Conservation (phyloP, 2,113 vertebrate genomes). For the Planiliza haematocheilus region DNA sequence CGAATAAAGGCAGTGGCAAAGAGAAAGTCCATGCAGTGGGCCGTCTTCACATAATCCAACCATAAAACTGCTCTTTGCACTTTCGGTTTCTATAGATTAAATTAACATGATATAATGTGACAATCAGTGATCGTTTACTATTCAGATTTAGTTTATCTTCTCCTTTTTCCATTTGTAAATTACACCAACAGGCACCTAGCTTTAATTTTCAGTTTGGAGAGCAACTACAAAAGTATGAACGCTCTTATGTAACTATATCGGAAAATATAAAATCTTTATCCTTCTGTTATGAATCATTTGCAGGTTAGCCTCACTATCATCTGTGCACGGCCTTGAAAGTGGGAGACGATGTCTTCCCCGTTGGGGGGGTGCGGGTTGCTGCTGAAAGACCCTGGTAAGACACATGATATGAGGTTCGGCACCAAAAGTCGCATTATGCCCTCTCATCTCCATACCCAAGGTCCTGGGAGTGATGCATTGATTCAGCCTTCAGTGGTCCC, state of each 20-base stretch:
- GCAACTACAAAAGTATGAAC: not conserved
- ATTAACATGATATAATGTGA: not conserved
- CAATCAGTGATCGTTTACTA: not conserved
- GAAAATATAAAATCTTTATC: too few species aligned
- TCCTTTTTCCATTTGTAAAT: not conserved
- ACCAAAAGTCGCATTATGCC: slow-evolving; percentile 74
- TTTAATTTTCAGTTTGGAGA: not conserved
- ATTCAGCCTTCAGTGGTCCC: slow-evolving; percentile 83
- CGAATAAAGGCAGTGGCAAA: too few species aligned
- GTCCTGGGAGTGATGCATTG: slow-evolving; percentile 83
- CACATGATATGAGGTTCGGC: slow-evolving; percentile 74
- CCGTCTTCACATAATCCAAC: too few species aligned
- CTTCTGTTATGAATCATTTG: slow-evolving; percentile 1
- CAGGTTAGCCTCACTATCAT: slow-evolving; percentile 39
- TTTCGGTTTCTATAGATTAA: not conserved
- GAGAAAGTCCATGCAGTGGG: not conserved
- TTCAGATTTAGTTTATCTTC: not conserved
- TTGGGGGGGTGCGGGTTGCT: slow-evolving; percentile 36
- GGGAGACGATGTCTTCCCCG: slow-evolving; percentile 45
- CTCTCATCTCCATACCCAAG: slow-evolving; percentile 76
- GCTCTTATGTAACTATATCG: not conserved
- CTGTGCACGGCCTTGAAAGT: slow-evolving; percentile 64
- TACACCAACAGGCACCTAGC: not conserved
- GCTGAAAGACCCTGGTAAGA: slow-evolving; percentile 70
- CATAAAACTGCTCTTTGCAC: too few species aligned